Conservation (phyloP, 2,888 invertebrate species). For the Aleiodes testaceus region DNA sequence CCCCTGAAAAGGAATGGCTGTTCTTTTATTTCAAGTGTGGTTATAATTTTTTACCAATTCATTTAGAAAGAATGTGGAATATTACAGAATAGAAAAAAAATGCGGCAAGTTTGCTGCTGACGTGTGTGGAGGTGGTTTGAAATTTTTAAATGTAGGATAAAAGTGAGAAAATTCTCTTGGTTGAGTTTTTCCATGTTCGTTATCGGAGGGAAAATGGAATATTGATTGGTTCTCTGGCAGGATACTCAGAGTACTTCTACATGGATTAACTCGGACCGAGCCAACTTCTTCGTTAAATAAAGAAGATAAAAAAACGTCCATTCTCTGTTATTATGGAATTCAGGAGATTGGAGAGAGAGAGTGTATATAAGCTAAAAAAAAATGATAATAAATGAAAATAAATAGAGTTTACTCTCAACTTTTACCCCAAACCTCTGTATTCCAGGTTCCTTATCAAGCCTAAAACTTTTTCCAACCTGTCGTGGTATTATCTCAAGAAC, state of each 20-base stretch:
- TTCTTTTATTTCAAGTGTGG: conserved; percentile 2
- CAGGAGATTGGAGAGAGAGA: too few relatives aligned
- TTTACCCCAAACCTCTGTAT: not conserved
- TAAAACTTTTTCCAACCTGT: conserved; percentile 10
- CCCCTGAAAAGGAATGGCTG: not conserved
- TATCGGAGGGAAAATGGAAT: conserved; percentile 19
- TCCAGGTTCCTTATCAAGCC: conserved; percentile 9
- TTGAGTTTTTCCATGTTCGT: conserved; percentile 1
- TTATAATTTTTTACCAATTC: not conserved
- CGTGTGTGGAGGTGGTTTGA: not conserved
- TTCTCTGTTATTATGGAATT: not conserved
- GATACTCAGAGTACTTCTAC: not conserved
- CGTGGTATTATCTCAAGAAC: conserved; percentile 13
- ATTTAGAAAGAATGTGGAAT: too few relatives aligned
- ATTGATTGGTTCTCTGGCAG: not conserved
- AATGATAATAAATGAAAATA: conserved; percentile 5
- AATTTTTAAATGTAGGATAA: conserved; percentile 1
- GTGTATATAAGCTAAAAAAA: not conserved
- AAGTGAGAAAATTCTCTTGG: not conserved
- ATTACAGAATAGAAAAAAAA: not conserved
- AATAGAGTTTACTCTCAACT: not conserved
- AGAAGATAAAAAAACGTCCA: not conserved
- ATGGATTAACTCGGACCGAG: conserved; percentile 20
- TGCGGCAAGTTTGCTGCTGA: not conserved
- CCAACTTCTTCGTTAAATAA: not conserved